Conservation (phyloP, 2,113 vertebrate species). For the Dasyurus viverrinus region DNA sequence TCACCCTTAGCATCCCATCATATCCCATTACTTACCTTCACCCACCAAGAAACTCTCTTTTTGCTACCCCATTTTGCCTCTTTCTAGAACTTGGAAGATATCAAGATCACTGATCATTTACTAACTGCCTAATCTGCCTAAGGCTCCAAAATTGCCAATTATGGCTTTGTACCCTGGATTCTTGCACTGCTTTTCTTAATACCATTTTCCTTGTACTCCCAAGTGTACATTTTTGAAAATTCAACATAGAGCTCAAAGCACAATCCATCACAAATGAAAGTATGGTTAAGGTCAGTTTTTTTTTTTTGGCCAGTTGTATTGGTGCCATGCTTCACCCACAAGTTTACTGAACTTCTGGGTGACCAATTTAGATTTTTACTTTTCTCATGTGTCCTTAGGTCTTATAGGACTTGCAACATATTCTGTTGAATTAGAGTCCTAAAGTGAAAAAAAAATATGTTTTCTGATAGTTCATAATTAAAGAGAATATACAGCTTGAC, state of each 20-base stretch:
- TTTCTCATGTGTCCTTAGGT: constrained; percentile 28
- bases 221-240: neutral
- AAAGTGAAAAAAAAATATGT: constrained; percentile 17
- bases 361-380: constrained; percentile 8
- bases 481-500: neutral
- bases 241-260: neutral
- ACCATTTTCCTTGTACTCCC: neutral
- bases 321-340: neutral
- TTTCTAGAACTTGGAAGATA: neutral
- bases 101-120: neutral
- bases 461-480: neutral
- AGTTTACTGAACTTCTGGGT: neutral
- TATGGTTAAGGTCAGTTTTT: neutral
- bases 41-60: neutral
- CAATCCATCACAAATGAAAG: neutral
- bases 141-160: neutral
- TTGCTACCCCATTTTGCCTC: neutral
- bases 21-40: neutral
- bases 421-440: constrained; percentile 6
- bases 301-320: neutral
- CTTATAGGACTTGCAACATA: neutral
- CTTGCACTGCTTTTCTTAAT: neutral
- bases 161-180: neutral
- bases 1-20: neutral
- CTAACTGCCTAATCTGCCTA: neutral